Evolutionary conservation across 37 sponge, comb jelly and placozoan genomes (phyloP).

Genomic region (Axinella damicornis): DNA sequence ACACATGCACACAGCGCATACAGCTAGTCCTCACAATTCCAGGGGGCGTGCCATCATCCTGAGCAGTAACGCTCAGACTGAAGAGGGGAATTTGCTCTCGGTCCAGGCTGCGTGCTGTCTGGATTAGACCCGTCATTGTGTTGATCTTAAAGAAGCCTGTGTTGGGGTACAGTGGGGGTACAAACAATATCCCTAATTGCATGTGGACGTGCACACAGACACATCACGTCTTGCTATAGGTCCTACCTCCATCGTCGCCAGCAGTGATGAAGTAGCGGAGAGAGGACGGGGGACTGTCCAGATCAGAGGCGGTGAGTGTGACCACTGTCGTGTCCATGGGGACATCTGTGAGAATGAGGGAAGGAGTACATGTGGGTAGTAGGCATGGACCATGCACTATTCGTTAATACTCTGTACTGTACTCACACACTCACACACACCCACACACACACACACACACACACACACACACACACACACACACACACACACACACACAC

Average conservation of each 20-base stretch:
- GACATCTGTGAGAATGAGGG: conserved; percentile 11
- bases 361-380: too few relatives aligned
- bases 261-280: conserved; percentile 26
- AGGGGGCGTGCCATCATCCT: conserved; percentile 17
- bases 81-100: conserved; percentile 23
- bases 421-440: too few relatives aligned
- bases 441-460: too few relatives aligned
- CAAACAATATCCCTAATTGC: too few relatives aligned
- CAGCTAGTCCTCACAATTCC: too few relatives aligned
- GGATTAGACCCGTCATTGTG: conserved; percentile 27
- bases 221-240: too few relatives aligned
- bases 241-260: not conserved
- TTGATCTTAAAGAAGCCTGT: conserved; percentile 44
- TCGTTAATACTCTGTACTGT: too few relatives aligned
- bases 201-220: too few relatives aligned
- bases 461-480: too few relatives aligned
- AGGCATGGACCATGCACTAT: too few relatives aligned
- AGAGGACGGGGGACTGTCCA: conserved; percentile 6
- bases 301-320: conserved; percentile 44
- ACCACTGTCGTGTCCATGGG: conserved; percentile 6
- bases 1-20: too few relatives aligned
- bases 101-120: conserved; percentile 25
- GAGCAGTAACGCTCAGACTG: conserved; percentile 10
- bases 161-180: not conserved
- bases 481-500: too few relatives aligned